phyloP scores from a whole-genome alignment of 2,888 invertebrate genomes.

The Ichneumoninae sp. region DNA sequence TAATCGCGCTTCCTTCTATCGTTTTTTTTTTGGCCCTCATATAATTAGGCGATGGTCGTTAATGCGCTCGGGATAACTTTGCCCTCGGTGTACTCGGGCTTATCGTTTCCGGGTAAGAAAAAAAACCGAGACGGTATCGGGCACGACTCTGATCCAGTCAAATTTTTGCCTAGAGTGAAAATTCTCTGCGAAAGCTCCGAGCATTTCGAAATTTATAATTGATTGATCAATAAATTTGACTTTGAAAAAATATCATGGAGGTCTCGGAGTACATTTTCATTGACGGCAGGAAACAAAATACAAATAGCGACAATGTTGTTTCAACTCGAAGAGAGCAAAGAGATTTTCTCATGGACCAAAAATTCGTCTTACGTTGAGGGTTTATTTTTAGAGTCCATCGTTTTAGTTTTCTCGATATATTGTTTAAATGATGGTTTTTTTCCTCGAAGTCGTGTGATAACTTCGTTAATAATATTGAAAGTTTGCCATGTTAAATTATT shows the following conservation, averaged over 20 bases:
- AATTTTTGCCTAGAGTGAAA: constrained; percentile 1
- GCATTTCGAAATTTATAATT: background rate
- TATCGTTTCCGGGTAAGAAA: constrained; percentile 29
- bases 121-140: background rate
- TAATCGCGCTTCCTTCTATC: constrained; percentile 79
- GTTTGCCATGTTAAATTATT: too few relatives aligned
- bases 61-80: constrained; percentile 78
- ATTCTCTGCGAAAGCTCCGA: background rate
- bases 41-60: constrained; percentile 83
- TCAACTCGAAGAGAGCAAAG: background rate
- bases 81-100: constrained; percentile 17
- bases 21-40: constrained; percentile 70
- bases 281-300: background rate
- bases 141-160: background rate
- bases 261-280: background rate
- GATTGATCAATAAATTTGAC: background rate
- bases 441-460: too few relatives aligned
- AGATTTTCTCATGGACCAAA: background rate
- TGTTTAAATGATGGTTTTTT: background rate
- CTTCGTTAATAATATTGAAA: too few relatives aligned
- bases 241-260: background rate
- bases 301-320: background rate
- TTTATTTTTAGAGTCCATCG: too few relatives aligned
- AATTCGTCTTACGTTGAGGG: background rate
- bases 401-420: background rate